Evolutionary conservation across 2,113 vertebrate species (phyloP).

Genomic region (Euleptes europaea): DNA sequence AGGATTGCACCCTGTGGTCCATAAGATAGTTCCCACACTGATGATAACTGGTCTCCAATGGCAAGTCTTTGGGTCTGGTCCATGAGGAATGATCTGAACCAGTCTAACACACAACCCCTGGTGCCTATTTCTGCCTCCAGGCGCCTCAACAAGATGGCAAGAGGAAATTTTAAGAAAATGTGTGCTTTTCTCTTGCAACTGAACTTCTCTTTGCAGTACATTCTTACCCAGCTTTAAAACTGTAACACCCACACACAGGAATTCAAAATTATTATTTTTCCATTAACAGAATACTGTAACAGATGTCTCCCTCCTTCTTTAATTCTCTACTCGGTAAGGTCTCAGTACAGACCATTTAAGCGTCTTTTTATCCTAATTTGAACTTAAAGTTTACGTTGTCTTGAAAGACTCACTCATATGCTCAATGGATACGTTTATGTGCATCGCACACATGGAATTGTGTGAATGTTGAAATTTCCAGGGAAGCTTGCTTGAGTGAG

Average conservation of each 20-base stretch:
- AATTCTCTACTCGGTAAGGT: not conserved
- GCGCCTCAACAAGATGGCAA: not conserved
- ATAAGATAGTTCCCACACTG: too few relatives aligned
- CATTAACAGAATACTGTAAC: constrained; percentile 7
- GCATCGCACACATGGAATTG: too few relatives aligned
- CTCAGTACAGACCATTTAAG: not conserved
- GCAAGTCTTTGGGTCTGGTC: too few relatives aligned
- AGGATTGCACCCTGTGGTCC: too few relatives aligned
- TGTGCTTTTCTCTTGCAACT: not conserved
- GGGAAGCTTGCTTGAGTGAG: too few relatives aligned
- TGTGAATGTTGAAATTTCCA: too few relatives aligned
- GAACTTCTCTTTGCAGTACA: not conserved
- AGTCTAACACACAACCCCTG: too few relatives aligned
- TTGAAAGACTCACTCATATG: not conserved
- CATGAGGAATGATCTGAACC: too few relatives aligned
- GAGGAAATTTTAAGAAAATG: constrained; percentile 14
- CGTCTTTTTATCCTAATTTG: not conserved
- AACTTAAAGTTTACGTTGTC: not conserved
- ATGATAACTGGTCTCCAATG: too few relatives aligned
- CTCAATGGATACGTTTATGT: not conserved
- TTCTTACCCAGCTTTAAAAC: constrained; percentile 16
- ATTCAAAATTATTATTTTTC: constrained; percentile 18
- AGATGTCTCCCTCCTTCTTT: not conserved
- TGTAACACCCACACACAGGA: not conserved
- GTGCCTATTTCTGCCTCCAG: too few relatives aligned